These are phyloP conservation scores for Lemur catta DNA, from an alignment of 2,797 vertebrate genomes.

Conservation along the genomic window DNA sequence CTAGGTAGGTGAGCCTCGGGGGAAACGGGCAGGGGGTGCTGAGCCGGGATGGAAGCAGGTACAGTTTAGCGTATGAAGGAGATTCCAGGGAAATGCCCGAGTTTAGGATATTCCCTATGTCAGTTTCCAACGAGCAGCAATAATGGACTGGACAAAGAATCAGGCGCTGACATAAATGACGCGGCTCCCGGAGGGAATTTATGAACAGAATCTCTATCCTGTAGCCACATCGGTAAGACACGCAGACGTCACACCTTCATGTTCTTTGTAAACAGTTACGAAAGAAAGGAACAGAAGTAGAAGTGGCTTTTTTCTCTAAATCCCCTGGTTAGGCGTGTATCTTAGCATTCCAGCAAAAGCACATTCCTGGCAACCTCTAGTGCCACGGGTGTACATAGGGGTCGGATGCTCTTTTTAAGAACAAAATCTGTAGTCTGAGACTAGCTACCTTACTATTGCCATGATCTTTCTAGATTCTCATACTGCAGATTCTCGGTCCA, in stretches of 20 bases:
- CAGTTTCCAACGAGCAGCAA: slow-evolving; percentile 48
- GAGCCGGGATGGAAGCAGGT: slow-evolving; percentile 33
- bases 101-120: slow-evolving; percentile 51
- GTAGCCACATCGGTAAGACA: neutral
- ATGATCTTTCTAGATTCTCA: neutral
- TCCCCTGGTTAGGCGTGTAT: neutral
- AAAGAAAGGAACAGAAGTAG: neutral
- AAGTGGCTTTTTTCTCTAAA: neutral
- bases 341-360: neutral
- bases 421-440: neutral
- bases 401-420: neutral
- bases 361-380: neutral
- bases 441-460: neutral
- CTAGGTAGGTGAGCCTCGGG: neutral
- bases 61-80: slow-evolving; percentile 58
- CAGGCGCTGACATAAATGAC: neutral
- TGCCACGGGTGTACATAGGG: neutral
- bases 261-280: neutral
- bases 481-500: neutral
- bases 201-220: neutral
- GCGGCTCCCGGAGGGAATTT: neutral
- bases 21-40: neutral
- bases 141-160: neutral
- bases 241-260: neutral
- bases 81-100: slow-evolving; percentile 64